phyloP scores from a whole-genome alignment of 2,888 invertebrate genomes.

The Pomacea canaliculata region DNA sequence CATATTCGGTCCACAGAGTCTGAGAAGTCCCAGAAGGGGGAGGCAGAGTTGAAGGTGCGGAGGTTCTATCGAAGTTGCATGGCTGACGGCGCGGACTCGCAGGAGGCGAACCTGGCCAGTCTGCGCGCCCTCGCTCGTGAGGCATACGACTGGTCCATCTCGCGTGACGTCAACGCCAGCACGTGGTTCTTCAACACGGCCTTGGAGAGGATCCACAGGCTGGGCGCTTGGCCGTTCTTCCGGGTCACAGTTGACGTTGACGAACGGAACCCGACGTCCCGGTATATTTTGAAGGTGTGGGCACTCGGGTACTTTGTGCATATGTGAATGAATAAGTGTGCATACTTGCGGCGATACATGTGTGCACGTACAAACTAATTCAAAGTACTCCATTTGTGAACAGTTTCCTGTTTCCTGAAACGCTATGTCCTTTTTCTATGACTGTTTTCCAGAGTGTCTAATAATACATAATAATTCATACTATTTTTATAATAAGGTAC shows the following conservation, averaged over 20 bases:
- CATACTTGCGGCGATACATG: neutral
- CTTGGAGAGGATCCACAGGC: constrained; percentile 49
- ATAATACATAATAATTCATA: too few relatives aligned
- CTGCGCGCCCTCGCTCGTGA: constrained; percentile 42
- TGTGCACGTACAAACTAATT: neutral
- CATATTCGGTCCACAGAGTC: constrained; percentile 35
- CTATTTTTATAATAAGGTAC: too few relatives aligned
- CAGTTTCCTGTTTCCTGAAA: too few relatives aligned
- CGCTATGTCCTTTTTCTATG: too few relatives aligned
- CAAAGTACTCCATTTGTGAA: too few relatives aligned
- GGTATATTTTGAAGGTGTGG: constrained; percentile 56
- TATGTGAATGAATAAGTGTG: neutral
- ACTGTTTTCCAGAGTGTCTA: too few relatives aligned
- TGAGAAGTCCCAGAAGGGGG: constrained; percentile 29
- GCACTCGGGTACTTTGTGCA: neutral
- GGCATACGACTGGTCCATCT: constrained; percentile 42
- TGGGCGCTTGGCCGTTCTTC: constrained; percentile 57
- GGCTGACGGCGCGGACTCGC: constrained; percentile 39
- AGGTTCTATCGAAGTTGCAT: constrained; percentile 56
- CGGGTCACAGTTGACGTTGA: constrained; percentile 54
- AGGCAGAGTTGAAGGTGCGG: constrained; percentile 45
- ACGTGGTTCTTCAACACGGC: constrained; percentile 18
- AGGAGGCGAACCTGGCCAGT: constrained; percentile 40
- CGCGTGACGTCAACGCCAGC: neutral
- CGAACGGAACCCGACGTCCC: constrained; percentile 48